Evolutionary conservation across 2,888 invertebrate species (phyloP), one percentile per base, ranked within the genome.

Genomic region (Fissipunctia ypsillon): DNA sequence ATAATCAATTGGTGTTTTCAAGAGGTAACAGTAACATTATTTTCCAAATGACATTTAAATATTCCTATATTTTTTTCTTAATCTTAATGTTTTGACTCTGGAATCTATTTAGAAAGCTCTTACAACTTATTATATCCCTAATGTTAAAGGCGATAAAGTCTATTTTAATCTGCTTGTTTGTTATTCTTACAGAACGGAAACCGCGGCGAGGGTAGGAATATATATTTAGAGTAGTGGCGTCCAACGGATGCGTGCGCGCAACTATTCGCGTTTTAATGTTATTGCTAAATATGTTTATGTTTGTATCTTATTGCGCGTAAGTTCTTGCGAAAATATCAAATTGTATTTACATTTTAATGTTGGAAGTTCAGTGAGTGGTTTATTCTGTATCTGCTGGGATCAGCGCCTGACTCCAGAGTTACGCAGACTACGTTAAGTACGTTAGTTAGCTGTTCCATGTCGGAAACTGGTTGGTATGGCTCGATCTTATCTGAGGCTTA

Each of bases 211-310:
- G 83, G 84, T 84, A 80, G 83, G 69, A 72, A 79, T 87, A 87
- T 87, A 87, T 87, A 87, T 87, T 87, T 86, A 87, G 87, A 86
- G 82, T 78, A 79, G 82, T 69, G 75, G 72, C 68, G 80, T 67
- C 52, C 87, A 61, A 60, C 86, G 86, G 86, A 87, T 87, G 87
- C 76, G 86, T 76, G 80, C 59, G 87, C 75, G 83, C 86, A 79
- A 83, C 78, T 86, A 87, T 87, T 86, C 79, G 87, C 86, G 84
- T 82, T 80, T 78, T 73, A 77, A 80, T 82, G 84, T 85, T 86
- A 86, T 87, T 81, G 76, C 85, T 81, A 83, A 85, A 84, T 76
- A 76, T 78, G 81, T 79, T 82, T 81, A 76, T 73, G 74, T 73
- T 81, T 63, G 68, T 56, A 63, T 59, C 60, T 82, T 72, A 80